Conservation (phyloP, 2,113 vertebrate species). For the Macrotis lagotis region DNA sequence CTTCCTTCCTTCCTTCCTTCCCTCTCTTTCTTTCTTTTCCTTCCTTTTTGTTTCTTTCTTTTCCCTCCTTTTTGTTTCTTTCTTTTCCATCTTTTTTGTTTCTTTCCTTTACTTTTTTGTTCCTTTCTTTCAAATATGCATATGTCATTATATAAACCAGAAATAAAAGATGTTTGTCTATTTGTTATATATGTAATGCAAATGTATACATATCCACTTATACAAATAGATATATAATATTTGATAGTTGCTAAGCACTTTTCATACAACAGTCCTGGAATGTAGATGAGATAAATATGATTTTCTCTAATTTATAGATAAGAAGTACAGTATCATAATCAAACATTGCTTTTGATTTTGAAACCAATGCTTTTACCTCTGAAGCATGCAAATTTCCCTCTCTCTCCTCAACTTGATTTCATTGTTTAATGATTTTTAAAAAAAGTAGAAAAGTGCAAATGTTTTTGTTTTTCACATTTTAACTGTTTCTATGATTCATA, state of each 20-base stretch:
- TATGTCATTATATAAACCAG: neutral
- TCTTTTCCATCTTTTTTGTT: no score
- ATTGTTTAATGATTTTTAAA: neutral
- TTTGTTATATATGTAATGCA: neutral
- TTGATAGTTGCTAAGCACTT: neutral
- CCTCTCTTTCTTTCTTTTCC: no score
- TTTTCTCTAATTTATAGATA: neutral
- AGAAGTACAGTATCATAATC: neutral
- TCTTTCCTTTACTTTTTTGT: no score
- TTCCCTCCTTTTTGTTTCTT: no score
- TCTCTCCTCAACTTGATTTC: neutral
- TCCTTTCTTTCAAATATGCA: neutral
- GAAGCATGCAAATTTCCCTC: neutral
- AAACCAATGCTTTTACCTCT: neutral
- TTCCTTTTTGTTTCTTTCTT: no score
- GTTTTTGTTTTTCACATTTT: neutral
- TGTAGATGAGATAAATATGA: neutral
- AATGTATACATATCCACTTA: neutral
- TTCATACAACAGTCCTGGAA: neutral
- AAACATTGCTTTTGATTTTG: neutral
- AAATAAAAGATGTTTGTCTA: neutral
- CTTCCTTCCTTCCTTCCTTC: no score
- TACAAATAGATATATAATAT: neutral
- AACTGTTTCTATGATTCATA: neutral
- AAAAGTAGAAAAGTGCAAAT: neutral